Percentiles rank a stretch among this genome's conserved stretches.
These are phyloP conservation scores for Andrena marginata DNA, from an alignment of 2,888 invertebrate species.

Conservation along the genomic window DNA sequence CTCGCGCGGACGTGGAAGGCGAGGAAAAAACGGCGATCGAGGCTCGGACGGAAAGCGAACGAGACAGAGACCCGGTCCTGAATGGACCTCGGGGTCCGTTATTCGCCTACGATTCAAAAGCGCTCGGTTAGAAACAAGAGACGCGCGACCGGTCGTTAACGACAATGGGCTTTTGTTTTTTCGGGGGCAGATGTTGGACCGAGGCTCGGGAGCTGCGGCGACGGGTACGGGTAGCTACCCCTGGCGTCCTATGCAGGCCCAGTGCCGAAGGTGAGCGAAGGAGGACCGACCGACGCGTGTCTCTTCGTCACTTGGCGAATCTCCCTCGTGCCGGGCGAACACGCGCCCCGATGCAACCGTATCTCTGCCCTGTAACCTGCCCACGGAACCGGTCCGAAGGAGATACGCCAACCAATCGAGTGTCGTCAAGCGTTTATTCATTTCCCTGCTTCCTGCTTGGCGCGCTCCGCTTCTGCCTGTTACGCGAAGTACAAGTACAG, in stretches of 20 bases:
- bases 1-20: neutral
- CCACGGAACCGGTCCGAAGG: constrained; percentile 47
- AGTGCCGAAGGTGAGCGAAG: constrained; percentile 64
- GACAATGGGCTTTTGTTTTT: constrained; percentile 85
- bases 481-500: constrained; percentile 1
- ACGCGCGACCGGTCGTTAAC: constrained; percentile 85
- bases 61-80: constrained; percentile 59
- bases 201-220: constrained; percentile 69
- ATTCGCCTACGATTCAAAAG: constrained; percentile 85
- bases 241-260: constrained; percentile 44
- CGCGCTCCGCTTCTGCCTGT: constrained; percentile 12
- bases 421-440: constrained; percentile 37
- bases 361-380: constrained; percentile 49
- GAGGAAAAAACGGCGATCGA: constrained; percentile 30
- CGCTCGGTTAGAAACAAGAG: constrained; percentile 85
- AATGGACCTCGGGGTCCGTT: constrained; percentile 82
- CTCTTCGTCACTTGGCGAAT: constrained; percentile 64
- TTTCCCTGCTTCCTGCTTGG: constrained; percentile 29
- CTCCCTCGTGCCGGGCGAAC: constrained; percentile 46
- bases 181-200: constrained; percentile 85
- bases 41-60: constrained; percentile 48
- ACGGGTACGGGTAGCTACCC: constrained; percentile 56
- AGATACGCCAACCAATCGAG: constrained; percentile 26
- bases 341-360: constrained; percentile 25
- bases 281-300: constrained; percentile 66